A percentile compares a stretch with the other conserved stretches of the same genome.
These are phyloP conservation scores for Cephus spinipes DNA, from an alignment of 2,888 invertebrate genomes.

Conservation along the genomic window DNA sequence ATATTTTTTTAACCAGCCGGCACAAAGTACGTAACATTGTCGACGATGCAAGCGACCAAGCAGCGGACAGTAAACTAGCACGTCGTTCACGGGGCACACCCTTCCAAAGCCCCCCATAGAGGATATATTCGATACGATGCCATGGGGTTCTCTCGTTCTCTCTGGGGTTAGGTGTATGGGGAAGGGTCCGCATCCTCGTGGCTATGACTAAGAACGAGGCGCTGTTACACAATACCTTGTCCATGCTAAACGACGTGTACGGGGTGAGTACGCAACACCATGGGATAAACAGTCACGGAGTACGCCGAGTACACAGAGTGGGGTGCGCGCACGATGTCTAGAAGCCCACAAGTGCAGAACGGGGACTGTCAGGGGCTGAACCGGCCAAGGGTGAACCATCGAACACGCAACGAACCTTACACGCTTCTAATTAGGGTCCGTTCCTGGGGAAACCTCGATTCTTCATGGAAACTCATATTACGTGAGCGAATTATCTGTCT, in stretches of 20 bases:
- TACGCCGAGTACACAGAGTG: neutral
- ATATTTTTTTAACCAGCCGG: neutral
- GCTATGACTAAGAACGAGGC: constrained; percentile 51
- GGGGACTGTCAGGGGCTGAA: neutral
- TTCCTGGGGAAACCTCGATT: neutral
- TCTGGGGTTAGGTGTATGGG: neutral
- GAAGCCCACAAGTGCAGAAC: neutral
- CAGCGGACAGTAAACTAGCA: constrained; percentile 26
- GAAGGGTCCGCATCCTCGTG: neutral
- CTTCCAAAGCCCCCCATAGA: constrained; percentile 32
- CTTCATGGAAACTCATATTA: neutral
- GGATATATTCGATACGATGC: constrained; percentile 49
- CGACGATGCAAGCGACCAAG: constrained; percentile 23
- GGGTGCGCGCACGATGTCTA: neutral
- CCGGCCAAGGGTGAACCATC: neutral
- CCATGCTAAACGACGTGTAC: constrained; percentile 26
- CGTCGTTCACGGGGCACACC: constrained; percentile 18
- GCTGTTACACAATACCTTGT: constrained; percentile 42
- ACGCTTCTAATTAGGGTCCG: neutral
- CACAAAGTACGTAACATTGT: neutral
- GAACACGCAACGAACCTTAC: neutral
- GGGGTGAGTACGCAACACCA: neutral
- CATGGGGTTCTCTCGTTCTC: constrained; percentile 45
- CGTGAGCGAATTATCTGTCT: neutral
- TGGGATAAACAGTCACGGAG: neutral